phyloP scores from a whole-genome alignment of 2,797 vertebrate genomes.

The Microctenopoma steveboyesi region DNA sequence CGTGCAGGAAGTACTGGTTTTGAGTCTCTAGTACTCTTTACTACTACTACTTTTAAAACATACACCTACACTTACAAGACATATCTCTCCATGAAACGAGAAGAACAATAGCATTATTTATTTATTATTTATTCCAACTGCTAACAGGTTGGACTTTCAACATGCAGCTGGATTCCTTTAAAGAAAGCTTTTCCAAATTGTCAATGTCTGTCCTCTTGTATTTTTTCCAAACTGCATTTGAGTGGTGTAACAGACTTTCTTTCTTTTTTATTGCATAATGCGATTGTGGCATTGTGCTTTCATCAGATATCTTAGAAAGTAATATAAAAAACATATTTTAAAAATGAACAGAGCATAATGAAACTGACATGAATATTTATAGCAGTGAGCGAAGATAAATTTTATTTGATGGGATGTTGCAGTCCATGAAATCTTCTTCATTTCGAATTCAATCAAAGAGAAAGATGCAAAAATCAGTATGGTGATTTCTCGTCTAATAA shows the following conservation, averaged over 20 bases:
- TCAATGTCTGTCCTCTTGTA: constrained; percentile 23
- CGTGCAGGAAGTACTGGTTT: constrained; percentile 1
- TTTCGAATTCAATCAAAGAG: constrained; percentile 3
- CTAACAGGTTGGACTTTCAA: constrained; percentile 27
- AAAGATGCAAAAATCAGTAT: neutral
- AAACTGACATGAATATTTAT: neutral
- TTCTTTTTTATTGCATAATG: neutral
- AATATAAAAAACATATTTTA: no score
- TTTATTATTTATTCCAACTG: constrained; percentile 36
- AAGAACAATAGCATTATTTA: neutral
- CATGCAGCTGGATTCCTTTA: constrained; percentile 34
- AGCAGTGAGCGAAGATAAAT: neutral
- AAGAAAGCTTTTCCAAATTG: constrained; percentile 32
- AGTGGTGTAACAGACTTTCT: neutral
- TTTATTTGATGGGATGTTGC: neutral
- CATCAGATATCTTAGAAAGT: no score
- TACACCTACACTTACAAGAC: constrained; percentile 10
- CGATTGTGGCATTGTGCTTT: neutral
- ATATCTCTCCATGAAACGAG: neutral
- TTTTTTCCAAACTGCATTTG: neutral
- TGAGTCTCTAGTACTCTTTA: no score
- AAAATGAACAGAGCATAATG: neutral
- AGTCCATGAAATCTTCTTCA: neutral
- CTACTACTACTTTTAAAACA: neutral
- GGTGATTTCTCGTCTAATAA: neutral